A percentile compares a stretch with the other conserved stretches of the same genome.
Evolutionary conservation across 2,888 invertebrate species (phyloP).

Genomic region (Deladenus siricidicola): DNA sequence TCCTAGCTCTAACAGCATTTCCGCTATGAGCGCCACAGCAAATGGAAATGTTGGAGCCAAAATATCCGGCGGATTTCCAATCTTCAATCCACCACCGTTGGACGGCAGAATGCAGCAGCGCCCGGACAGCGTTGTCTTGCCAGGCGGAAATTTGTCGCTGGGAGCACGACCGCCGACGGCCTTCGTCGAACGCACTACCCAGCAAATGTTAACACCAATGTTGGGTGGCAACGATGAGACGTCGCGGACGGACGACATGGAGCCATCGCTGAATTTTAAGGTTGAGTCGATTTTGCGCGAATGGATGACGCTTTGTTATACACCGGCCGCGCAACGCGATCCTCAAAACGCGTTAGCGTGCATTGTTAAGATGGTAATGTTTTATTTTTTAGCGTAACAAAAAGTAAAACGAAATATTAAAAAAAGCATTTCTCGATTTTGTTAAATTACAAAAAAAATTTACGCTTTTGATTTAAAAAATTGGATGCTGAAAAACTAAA

Average conservation of each 20-base stretch:
- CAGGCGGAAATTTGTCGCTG: neutral
- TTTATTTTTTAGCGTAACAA: too few species aligned
- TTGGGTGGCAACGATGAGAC: neutral
- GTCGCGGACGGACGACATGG: slow-evolving; percentile 13
- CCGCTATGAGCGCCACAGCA: neutral
- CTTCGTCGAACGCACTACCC: neutral
- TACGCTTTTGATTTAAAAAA: too few species aligned
- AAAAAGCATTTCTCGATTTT: too few species aligned
- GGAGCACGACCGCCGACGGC: neutral
- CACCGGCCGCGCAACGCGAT: slow-evolving; percentile 53
- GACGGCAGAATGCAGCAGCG: neutral
- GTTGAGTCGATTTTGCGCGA: slow-evolving; percentile 86
- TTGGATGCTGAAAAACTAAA: too few species aligned
- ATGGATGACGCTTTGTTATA: slow-evolving; percentile 85
- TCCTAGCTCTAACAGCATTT: neutral
- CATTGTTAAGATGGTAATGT: slow-evolving; percentile 70
- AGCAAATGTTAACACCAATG: neutral
- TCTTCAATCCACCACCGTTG: too few species aligned
- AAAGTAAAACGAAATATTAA: too few species aligned
- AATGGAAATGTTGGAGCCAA: neutral
- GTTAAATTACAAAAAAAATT: too few species aligned
- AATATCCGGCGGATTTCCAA: slow-evolving; percentile 8
- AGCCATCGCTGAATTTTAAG: slow-evolving; percentile 58
- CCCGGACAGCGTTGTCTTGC: neutral
- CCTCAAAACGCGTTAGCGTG: slow-evolving; percentile 73